phyloP scores from a whole-genome alignment of 2,888 invertebrate species.

The Stramonita haemastoma region DNA sequence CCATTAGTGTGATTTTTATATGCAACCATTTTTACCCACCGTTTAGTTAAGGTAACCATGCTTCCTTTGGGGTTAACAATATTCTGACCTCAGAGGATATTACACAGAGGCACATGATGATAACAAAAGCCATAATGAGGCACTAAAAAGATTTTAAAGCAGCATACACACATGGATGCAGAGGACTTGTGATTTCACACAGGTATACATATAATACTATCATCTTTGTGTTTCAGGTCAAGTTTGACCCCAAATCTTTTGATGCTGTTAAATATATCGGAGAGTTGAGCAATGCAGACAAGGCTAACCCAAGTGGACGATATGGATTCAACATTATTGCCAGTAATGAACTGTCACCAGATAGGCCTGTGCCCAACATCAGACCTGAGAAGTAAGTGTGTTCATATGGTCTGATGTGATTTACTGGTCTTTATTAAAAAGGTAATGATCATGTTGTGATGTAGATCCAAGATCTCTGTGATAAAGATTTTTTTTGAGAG shows the following conservation, averaged over 20 bases:
- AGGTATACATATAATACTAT: not conserved
- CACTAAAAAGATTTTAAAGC: too few relatives aligned
- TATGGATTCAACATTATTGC: constrained; percentile 90
- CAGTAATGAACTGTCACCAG: constrained; percentile 90
- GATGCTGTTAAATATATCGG: constrained; percentile 40
- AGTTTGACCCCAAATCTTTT: constrained; percentile 44
- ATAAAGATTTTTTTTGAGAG: too few relatives aligned
- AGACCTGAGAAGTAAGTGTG: constrained; percentile 74
- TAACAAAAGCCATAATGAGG: too few relatives aligned
- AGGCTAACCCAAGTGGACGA: constrained; percentile 80
- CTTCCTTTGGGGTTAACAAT: too few relatives aligned
- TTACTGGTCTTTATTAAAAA: not conserved
- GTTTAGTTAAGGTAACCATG: too few relatives aligned
- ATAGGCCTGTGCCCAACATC: constrained; percentile 85
- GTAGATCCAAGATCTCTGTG: too few relatives aligned
- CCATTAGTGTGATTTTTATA: too few relatives aligned
- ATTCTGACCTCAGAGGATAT: too few relatives aligned
- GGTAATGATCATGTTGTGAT: not conserved
- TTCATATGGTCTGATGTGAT: too few relatives aligned
- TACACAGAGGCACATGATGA: too few relatives aligned
- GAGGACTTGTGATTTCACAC: not conserved
- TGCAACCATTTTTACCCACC: too few relatives aligned
- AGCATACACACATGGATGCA: not conserved
- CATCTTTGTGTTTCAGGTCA: constrained; percentile 25
- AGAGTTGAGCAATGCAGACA: constrained; percentile 18